Base-by-base conservation (phyloP, 2,888 invertebrate species). In the Allophyes oxyacanthae region DNA sequence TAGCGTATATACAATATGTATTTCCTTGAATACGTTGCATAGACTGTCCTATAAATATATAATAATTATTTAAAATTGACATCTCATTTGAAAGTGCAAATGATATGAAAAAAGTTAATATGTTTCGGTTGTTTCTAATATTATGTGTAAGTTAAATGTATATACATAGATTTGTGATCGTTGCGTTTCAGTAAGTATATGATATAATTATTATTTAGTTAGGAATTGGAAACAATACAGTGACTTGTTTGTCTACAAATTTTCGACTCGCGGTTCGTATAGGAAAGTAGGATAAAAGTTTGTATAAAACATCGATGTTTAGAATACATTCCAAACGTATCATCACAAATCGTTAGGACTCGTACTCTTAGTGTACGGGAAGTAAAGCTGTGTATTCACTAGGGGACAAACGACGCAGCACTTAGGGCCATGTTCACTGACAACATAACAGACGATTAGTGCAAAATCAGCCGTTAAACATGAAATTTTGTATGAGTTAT, bases 161-260 rank as follows among this genome's bases (percentile, higher is more conserved):
- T 59, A 68, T 74, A 73, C 34, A 68, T 74, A 74, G 48, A 56
- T 71, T 62, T 70, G 74, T 72, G 67, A 71, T 73, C 33, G 64
- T 64, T 68, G 74, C 42, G 62, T 71, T 73, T 67, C 58, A 66
- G 41, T 72, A 64, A 67, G 42, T 57, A 60, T 58, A 56, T 64
- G 42, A 48, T 59, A 53, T 60, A 40, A 54, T 72, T 51, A 64
- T 62, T 60, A 48, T 68, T 68, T 74, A 68, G 59, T 60, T 68
- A 60, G 43, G 49, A 45, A 66, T 58, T 62, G 51, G 41, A 51
- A 57, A 66, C 25, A 36, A 58, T 60, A 64, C 57, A 60, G 56
- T 56, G 64, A 59, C 45, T 54, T 38, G 26, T 42, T 30, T 59
- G 54, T 54, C 45, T 46, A 55, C 28, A 51, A 61, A 56, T 38